These are phyloP conservation scores for Lycodopsis pacificus DNA, from an alignment of 2,797 vertebrate species.

Conservation along the genomic window DNA sequence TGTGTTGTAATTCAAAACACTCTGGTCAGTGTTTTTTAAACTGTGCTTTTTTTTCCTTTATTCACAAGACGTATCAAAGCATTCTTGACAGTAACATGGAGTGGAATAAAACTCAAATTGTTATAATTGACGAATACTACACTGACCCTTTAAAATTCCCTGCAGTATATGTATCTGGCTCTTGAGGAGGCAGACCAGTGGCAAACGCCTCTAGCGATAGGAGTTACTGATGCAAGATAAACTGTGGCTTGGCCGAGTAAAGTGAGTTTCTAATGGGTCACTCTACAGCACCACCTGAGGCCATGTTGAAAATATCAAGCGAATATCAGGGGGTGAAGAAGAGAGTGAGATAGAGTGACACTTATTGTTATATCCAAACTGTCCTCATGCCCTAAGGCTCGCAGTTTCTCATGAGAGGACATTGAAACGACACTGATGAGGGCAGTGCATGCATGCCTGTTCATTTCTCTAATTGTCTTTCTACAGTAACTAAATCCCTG, in stretches of 20 bases:
- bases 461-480: slow-evolving; percentile 56
- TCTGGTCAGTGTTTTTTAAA: background rate
- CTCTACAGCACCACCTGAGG: slow-evolving; percentile 68
- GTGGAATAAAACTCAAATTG: slow-evolving; percentile 25
- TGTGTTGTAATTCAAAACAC: background rate
- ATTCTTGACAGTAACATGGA: slow-evolving; percentile 25
- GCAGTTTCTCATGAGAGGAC: slow-evolving; percentile 46
- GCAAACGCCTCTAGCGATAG: slow-evolving; percentile 34
- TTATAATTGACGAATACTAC: slow-evolving; percentile 20
- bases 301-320: slow-evolving; percentile 63
- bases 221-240: slow-evolving; percentile 66
- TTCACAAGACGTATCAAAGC: slow-evolving; percentile 25
- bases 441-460: slow-evolving; percentile 32
- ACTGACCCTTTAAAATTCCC: slow-evolving; percentile 21
- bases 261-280: slow-evolving; percentile 75
- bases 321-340: slow-evolving; percentile 44
- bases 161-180: slow-evolving; percentile 9
- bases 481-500: slow-evolving; percentile 30
- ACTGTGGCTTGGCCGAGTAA: slow-evolving; percentile 69
- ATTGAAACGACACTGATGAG: slow-evolving; percentile 51
- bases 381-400: slow-evolving; percentile 60
- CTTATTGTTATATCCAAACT: slow-evolving; percentile 63
- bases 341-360: slow-evolving; percentile 57
- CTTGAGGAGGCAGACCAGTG: slow-evolving; percentile 47
- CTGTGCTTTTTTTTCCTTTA: background rate